Conservation (phyloP, 2,888 invertebrate genomes). For the Caenorhabditis sulstoni region DNA sequence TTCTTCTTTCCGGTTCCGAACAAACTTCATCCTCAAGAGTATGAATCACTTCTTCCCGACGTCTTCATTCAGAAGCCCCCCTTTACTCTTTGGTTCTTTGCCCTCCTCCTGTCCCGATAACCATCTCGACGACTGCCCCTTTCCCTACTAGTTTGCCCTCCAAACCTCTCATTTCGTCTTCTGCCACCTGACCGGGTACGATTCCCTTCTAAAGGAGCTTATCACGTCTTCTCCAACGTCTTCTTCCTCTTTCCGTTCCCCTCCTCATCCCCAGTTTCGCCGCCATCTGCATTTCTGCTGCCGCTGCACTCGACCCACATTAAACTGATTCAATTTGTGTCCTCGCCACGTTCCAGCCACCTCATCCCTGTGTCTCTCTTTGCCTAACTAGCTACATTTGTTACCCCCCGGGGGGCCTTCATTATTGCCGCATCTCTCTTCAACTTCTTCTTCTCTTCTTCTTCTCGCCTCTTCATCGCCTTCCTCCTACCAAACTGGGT, state of each 20-base stretch:
- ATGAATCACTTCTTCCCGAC: slow-evolving; percentile 13
- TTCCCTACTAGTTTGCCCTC: neutral
- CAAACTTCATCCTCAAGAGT: slow-evolving; percentile 40
- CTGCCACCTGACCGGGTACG: neutral
- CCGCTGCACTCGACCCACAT: slow-evolving; percentile 53
- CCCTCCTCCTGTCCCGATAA: slow-evolving; percentile 4
- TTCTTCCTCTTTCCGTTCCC: slow-evolving; percentile 7
- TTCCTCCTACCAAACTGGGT: slow-evolving; percentile 42
- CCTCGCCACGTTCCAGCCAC: slow-evolving; percentile 38
- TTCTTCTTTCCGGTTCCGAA: slow-evolving; percentile 39
- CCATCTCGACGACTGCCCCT: slow-evolving; percentile 10
- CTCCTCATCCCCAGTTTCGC: slow-evolving; percentile 13
- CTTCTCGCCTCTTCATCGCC: slow-evolving; percentile 41
- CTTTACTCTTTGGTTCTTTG: slow-evolving; percentile 16
- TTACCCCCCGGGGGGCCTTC: slow-evolving; percentile 40
- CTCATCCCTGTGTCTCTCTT: slow-evolving; percentile 12
- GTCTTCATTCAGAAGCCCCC: slow-evolving; percentile 8
- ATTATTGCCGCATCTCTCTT: slow-evolving; percentile 49
- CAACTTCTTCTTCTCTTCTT: slow-evolving; percentile 15
- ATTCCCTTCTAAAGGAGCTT: slow-evolving; percentile 23
- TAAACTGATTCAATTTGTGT: slow-evolving; percentile 57
- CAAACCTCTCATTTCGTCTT: slow-evolving; percentile 17
- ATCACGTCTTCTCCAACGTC: slow-evolving; percentile 8
- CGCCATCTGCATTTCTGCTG: slow-evolving; percentile 16
- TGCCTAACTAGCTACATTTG: slow-evolving; percentile 58